Percentiles rank a stretch among this genome's conserved stretches.
Evolutionary conservation across 2,113 vertebrate species (phyloP).

Genomic region (Cyanocitta stelleri): DNA sequence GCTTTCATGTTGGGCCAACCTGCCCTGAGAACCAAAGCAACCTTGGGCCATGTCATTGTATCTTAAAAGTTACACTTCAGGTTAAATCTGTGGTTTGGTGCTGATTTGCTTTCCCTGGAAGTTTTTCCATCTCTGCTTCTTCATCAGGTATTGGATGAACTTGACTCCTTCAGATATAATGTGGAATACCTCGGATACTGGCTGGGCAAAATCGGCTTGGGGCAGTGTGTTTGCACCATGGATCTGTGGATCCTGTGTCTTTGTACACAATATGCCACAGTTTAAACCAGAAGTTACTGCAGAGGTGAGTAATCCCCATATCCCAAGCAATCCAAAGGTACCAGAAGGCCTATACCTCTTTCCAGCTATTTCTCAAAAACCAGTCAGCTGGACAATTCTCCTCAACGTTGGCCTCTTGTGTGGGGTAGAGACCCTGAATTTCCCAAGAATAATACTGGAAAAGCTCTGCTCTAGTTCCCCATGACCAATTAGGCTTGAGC

Average conservation of each 20-base stretch:
- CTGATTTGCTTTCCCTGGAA: neutral
- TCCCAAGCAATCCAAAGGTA: no score
- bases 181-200: slow-evolving; percentile 83
- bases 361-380: no score
- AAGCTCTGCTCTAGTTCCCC: no score
- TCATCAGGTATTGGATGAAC: slow-evolving; percentile 72
- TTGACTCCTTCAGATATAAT: slow-evolving; percentile 73
- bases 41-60: neutral
- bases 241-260: slow-evolving; percentile 78
- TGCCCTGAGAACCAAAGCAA: neutral
- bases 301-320: slow-evolving; percentile 47
- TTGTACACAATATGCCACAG: slow-evolving; percentile 71
- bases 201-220: slow-evolving; percentile 81
- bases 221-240: slow-evolving; percentile 76
- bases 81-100: neutral
- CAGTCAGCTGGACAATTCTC: no score
- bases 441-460: no score
- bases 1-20: neutral
- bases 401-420: no score
- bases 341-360: no score
- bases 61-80: neutral
- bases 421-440: no score
- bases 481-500: no score
- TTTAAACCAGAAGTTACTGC: slow-evolving; percentile 69
- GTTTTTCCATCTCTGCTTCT: neutral